phyloP scores from a whole-genome alignment of 2,797 vertebrate species.

The Chiloscyllium punctatum region DNA sequence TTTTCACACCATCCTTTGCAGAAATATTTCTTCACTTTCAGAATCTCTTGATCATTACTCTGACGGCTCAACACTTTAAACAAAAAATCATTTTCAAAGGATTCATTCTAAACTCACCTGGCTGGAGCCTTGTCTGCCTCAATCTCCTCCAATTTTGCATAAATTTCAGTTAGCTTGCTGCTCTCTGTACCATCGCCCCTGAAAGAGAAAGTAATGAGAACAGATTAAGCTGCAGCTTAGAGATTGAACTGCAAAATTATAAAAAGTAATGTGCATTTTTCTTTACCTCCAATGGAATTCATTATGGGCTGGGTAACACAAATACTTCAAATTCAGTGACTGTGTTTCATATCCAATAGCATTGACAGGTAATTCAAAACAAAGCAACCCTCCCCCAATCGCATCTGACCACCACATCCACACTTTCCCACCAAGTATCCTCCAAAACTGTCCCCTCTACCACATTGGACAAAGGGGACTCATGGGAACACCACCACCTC shows the following conservation, averaged over 20 bases:
- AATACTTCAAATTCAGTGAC: not conserved
- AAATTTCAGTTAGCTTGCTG: slow-evolving; percentile 78
- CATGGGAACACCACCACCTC: too few relatives aligned
- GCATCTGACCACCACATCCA: not conserved
- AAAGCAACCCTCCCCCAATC: not conserved
- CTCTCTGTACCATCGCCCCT: slow-evolving; percentile 79
- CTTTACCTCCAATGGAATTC: not conserved
- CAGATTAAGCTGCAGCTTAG: not conserved
- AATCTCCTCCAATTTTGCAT: slow-evolving; percentile 84
- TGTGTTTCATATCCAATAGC: not conserved
- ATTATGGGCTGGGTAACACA: not conserved
- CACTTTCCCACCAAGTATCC: not conserved
- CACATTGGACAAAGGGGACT: too few relatives aligned
- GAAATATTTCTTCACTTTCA: not conserved
- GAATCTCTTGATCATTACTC: not conserved
- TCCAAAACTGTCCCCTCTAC: too few relatives aligned
- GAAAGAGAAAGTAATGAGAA: slow-evolving; percentile 36
- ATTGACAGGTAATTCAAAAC: not conserved
- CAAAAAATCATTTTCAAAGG: not conserved
- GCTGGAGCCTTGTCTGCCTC: slow-evolving; percentile 95
- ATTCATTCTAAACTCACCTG: slow-evolving; percentile 57
- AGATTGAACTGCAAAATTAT: not conserved
- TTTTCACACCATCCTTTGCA: not conserved
- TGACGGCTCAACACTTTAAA: not conserved
- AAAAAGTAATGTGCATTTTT: not conserved